phyloP scores from a whole-genome alignment of 2,113 vertebrate species.

The Esox niger region DNA sequence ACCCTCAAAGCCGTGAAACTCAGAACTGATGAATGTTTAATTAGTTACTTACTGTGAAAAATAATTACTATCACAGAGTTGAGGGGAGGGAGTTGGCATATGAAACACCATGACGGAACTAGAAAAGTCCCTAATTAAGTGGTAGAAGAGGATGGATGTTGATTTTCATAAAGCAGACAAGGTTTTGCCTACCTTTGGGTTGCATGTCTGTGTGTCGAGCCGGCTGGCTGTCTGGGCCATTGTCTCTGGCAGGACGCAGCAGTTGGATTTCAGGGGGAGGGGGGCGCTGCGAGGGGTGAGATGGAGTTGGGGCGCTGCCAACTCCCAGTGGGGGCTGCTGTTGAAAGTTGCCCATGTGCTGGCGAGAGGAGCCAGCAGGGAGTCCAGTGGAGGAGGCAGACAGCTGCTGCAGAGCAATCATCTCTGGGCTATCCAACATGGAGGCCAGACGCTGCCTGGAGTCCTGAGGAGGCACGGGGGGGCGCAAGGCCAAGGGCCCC shows the following conservation, averaged over 20 bases:
- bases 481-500: constrained; percentile 39
- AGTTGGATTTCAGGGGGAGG: constrained; percentile 65
- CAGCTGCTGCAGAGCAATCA: constrained; percentile 97
- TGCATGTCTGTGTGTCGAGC: constrained; percentile 43
- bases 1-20: constrained; percentile 21
- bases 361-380: constrained; percentile 74
- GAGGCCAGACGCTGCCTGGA: constrained; percentile 80
- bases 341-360: constrained; percentile 67
- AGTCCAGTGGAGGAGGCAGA: constrained; percentile 83
- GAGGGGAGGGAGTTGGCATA: constrained; percentile 5
- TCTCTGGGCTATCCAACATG: constrained; percentile 98
- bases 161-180: background rate
- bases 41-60: constrained; percentile 37
- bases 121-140: background rate
- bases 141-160: background rate
- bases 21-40: constrained; percentile 53
- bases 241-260: constrained; percentile 61
- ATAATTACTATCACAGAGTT: constrained; percentile 30
- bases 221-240: constrained; percentile 57
- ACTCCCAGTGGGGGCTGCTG: constrained; percentile 68
- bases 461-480: constrained; percentile 56
- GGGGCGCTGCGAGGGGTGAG: constrained; percentile 37
- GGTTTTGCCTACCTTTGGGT: constrained; percentile 60
- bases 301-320: constrained; percentile 59
- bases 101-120: background rate